A percentile compares a stretch with the other conserved stretches of the same genome.
These are phyloP conservation scores for Takifugu flavidus DNA, from an alignment of 2,113 vertebrate species.

Conservation along the genomic window DNA sequence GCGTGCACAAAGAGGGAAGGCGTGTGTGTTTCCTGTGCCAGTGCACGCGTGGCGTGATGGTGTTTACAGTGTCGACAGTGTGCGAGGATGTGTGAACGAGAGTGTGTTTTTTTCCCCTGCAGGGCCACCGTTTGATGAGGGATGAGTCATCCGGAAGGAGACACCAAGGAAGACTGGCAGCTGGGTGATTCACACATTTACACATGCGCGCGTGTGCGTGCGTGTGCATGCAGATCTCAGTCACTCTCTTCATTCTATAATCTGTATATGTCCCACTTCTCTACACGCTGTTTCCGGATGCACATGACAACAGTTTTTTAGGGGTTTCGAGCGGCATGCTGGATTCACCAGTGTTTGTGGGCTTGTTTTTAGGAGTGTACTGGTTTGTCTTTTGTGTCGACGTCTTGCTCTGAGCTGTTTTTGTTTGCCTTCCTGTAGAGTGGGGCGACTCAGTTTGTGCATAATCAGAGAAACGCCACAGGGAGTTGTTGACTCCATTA, in stretches of 20 bases:
- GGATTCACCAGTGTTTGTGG: not conserved
- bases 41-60: constrained; percentile 14
- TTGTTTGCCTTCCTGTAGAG: constrained; percentile 35
- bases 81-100: constrained; percentile 50
- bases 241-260: not conserved
- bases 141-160: constrained; percentile 78
- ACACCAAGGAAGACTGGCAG: constrained; percentile 66
- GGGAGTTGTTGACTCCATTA: constrained; percentile 65
- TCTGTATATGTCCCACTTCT: not conserved
- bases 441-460: constrained; percentile 26
- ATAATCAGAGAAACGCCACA: constrained; percentile 51
- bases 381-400: constrained; percentile 17
- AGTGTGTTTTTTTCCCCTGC: constrained; percentile 68
- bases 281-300: not conserved
- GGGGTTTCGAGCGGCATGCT: constrained; percentile 4
- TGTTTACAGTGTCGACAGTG: constrained; percentile 25
- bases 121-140: constrained; percentile 78
- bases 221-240: not conserved
- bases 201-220: constrained; percentile 6
- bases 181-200: constrained; percentile 64
- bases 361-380: not conserved
- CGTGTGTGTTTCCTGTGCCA: constrained; percentile 29
- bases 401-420: constrained; percentile 43
- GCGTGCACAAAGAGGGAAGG: constrained; percentile 39
- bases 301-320: not conserved